Conservation (phyloP, 1,140 invertebrate species). For the Aphaenogaster ashmeadi region DNA sequence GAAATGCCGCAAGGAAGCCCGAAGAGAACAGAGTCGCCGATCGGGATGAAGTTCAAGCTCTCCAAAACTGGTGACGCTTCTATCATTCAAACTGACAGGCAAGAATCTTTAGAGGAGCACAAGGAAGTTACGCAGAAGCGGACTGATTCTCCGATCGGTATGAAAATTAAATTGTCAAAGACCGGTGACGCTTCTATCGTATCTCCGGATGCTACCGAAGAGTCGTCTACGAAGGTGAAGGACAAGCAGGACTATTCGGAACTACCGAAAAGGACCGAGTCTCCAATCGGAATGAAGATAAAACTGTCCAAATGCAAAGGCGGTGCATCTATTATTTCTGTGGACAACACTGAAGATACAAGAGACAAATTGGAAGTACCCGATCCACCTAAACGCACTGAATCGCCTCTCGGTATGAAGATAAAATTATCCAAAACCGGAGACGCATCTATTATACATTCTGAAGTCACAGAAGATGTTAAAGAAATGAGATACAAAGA, state of each 20-base stretch:
- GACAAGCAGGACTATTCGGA: constrained; percentile 77
- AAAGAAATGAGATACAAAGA: constrained; percentile 74
- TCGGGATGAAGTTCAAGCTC: constrained; percentile 82
- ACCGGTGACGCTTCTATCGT: constrained; percentile 85
- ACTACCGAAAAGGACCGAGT: constrained; percentile 79
- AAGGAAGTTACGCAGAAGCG: constrained; percentile 76
- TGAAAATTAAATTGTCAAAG: constrained; percentile 86
- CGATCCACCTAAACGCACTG: constrained; percentile 77
- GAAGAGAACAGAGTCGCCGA: constrained; percentile 79
- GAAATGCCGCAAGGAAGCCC: constrained; percentile 70
- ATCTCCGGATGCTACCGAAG: constrained; percentile 75
- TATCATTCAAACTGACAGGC: constrained; percentile 78
- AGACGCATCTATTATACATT: constrained; percentile 78
- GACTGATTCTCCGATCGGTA: constrained; percentile 82
- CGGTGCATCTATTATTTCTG: constrained; percentile 79
- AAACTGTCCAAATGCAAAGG: constrained; percentile 81
- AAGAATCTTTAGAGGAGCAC: constrained; percentile 71
- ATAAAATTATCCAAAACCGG: constrained; percentile 78
- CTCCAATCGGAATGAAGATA: constrained; percentile 83
- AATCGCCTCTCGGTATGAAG: constrained; percentile 79
- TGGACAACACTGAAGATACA: constrained; percentile 75
- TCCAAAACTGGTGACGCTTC: constrained; percentile 80
- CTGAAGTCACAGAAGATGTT: constrained; percentile 69
- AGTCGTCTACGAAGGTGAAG: constrained; percentile 59
- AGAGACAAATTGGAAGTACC: constrained; percentile 77